A percentile compares a stretch with the other conserved stretches of the same genome.
Conservation (phyloP, 2,888 invertebrate genomes). For the Dastarcus helophoroides region DNA sequence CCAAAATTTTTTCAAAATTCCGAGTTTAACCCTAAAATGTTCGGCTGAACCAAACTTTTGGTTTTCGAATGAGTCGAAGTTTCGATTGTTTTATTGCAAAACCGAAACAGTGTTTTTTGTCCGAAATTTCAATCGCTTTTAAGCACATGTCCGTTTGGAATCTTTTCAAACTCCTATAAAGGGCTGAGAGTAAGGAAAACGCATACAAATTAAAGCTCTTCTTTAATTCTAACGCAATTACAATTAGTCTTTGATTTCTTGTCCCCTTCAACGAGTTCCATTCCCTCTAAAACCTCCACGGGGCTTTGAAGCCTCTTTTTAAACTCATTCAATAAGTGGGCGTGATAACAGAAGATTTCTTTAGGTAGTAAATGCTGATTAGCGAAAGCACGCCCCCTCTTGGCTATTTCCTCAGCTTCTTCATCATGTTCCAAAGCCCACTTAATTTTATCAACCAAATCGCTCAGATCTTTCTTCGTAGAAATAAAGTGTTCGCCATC, state of each 20-base stretch:
- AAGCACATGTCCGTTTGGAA: too few relatives aligned
- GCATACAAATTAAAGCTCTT: constrained; percentile 38
- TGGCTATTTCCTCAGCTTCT: constrained; percentile 52
- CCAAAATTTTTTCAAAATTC: too few relatives aligned
- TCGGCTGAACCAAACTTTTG: too few relatives aligned
- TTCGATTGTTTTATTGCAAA: too few relatives aligned
- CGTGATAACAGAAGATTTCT: constrained; percentile 82
- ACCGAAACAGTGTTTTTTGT: too few relatives aligned
- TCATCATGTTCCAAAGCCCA: constrained; percentile 69
- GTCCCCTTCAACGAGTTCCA: constrained; percentile 50
- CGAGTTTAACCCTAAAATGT: too few relatives aligned
- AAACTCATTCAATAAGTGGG: constrained; percentile 65
- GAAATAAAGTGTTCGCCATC: constrained; percentile 78
- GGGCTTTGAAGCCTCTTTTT: constrained; percentile 50
- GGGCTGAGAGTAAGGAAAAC: too few relatives aligned
- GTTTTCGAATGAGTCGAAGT: too few relatives aligned
- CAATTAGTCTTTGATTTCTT: constrained; percentile 35
- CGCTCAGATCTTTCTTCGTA: constrained; percentile 64
- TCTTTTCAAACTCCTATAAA: too few relatives aligned
- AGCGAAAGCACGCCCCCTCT: constrained; percentile 58
- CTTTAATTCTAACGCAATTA: constrained; percentile 29
- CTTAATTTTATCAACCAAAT: constrained; percentile 64
- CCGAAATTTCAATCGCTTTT: too few relatives aligned
- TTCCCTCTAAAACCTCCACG: constrained; percentile 44
- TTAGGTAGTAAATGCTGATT: constrained; percentile 69